Conservation (phyloP, 2,888 invertebrate species). For the Chesias legatella region DNA sequence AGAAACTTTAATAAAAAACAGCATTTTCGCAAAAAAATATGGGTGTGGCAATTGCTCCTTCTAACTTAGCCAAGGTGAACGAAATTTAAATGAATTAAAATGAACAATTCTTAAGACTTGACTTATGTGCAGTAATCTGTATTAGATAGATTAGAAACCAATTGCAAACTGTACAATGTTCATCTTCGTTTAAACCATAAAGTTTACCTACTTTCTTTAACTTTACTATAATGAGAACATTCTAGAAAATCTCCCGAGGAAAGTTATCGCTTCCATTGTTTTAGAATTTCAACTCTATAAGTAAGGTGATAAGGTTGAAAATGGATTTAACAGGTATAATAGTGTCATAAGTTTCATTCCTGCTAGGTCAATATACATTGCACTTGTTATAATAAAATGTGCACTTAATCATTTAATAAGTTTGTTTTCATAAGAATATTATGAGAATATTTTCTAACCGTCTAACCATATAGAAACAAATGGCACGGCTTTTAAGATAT, state of each 20-base stretch:
- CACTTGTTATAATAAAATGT: slow-evolving; percentile 21
- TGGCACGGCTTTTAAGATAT: too few relatives aligned
- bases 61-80: too few relatives aligned
- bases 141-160: neutral
- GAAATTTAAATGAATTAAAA: too few relatives aligned
- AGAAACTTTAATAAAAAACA: too few relatives aligned
- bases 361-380: slow-evolving; percentile 35
- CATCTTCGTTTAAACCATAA: slow-evolving; percentile 4
- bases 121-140: neutral
- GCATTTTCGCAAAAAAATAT: too few relatives aligned
- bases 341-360: slow-evolving; percentile 37
- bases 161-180: neutral
- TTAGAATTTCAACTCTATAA: neutral
- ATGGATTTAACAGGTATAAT: slow-evolving; percentile 20
- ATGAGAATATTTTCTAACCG: neutral
- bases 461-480: neutral
- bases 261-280: slow-evolving; percentile 1
- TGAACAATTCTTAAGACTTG: too few relatives aligned
- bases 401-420: slow-evolving; percentile 10
- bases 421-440: slow-evolving; percentile 9
- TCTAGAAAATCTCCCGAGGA: slow-evolving; percentile 9
- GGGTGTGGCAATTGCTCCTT: too few relatives aligned
- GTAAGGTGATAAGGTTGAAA: slow-evolving; percentile 1
- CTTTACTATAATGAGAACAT: slow-evolving; percentile 10
- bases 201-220: slow-evolving; percentile 10